A percentile compares a stretch with the other conserved stretches of the same genome.
Conservation (phyloP, 2,113 vertebrate genomes). For the Megaceryle maxima region DNA sequence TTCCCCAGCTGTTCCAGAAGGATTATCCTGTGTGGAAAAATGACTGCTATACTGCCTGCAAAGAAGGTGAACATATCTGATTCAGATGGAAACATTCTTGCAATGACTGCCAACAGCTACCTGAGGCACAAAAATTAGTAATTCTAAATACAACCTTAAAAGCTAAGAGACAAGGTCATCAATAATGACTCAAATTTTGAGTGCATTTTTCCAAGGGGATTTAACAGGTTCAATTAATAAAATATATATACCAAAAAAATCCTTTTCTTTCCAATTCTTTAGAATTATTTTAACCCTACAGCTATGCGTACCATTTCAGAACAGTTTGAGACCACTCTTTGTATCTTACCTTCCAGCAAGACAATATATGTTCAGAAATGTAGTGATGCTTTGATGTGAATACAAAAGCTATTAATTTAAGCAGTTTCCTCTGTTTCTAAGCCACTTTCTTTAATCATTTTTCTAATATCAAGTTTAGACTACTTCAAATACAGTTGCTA, state of each 20-base stretch:
- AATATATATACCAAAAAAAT: background rate
- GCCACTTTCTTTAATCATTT: background rate
- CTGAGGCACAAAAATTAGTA: background rate
- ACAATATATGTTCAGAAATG: background rate
- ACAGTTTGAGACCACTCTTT: background rate
- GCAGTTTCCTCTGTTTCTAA: background rate
- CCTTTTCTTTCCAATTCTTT: background rate
- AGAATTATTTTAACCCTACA: background rate
- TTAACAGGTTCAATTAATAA: background rate
- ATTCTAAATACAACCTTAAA: background rate
- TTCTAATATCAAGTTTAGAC: background rate
- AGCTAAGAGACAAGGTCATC: background rate
- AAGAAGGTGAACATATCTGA: background rate
- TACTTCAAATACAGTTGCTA: background rate
- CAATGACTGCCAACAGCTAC: background rate
- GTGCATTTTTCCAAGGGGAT: background rate
- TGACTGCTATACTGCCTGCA: too few species aligned
- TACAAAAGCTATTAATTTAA: background rate
- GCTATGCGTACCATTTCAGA: background rate
- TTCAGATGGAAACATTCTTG: background rate
- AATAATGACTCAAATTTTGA: background rate
- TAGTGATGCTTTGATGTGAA: background rate
- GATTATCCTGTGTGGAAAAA: background rate
- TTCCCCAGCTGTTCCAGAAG: background rate
- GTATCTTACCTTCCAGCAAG: background rate